phyloP scores from a whole-genome alignment of 64 coral and sea anemone genomes.

The Trachythela sp. region DNA sequence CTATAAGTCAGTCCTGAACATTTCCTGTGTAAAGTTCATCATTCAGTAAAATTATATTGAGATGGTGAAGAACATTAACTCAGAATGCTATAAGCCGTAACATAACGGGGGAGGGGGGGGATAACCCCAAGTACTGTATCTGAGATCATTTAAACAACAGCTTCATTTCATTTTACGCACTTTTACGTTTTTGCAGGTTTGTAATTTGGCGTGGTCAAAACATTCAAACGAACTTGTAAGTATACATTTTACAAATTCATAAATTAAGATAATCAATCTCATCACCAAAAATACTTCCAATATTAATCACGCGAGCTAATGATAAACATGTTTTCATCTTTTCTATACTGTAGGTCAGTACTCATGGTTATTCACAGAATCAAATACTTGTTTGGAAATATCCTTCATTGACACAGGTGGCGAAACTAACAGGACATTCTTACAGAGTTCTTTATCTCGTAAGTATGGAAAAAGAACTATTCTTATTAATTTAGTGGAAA shows the following conservation, averaged over 20 bases:
- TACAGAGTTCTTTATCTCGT: conserved; percentile 92
- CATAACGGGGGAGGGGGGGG: no score
- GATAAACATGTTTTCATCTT: not conserved
- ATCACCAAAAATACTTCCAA: no score
- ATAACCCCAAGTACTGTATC: no score
- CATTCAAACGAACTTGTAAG: conserved; percentile 98
- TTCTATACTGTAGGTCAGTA: conserved; percentile 68
- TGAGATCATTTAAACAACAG: no score
- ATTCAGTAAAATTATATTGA: no score
- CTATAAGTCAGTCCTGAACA: no score
- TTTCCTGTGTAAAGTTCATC: no score
- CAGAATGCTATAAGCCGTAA: no score
- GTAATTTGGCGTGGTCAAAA: conserved; percentile 98
- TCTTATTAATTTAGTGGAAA: not conserved
- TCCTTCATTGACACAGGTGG: conserved; percentile 87
- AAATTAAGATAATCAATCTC: not conserved
- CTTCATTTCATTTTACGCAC: not conserved
- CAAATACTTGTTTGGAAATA: conserved; percentile 99
- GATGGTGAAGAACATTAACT: no score
- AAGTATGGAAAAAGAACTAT: conserved; percentile 20
- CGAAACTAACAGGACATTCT: conserved; percentile 93
- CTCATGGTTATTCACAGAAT: conserved; percentile 98
- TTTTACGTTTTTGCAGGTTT: conserved; percentile 54
- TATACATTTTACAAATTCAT: not conserved
- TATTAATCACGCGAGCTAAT: no score